A percentile compares a stretch with the other conserved stretches of the same genome.
Evolutionary conservation across 1,140 invertebrate species (phyloP).

Genomic region (Orius insidiosus): DNA sequence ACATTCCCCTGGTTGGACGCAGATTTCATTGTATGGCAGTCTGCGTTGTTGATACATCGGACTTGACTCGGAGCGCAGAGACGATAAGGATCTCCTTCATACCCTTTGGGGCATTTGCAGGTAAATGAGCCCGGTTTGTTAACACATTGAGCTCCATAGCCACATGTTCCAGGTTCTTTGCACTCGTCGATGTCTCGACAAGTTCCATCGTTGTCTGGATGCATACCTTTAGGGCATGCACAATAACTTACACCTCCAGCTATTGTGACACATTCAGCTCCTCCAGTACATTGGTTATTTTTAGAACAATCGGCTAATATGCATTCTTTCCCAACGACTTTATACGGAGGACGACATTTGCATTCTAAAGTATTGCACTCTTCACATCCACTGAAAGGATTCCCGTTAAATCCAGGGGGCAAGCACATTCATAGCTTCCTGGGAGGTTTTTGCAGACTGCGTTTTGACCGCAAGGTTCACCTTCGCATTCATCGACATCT

Average conservation of each 20-base stretch:
- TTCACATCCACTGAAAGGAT: constrained; percentile 69
- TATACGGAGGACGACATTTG: constrained; percentile 71
- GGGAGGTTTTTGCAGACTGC: constrained; percentile 83
- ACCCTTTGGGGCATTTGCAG: constrained; percentile 65
- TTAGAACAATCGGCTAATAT: constrained; percentile 66
- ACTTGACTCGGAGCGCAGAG: constrained; percentile 63
- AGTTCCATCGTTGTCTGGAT: constrained; percentile 49
- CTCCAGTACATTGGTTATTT: constrained; percentile 55
- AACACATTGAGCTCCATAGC: constrained; percentile 68
- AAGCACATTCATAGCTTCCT: constrained; percentile 86
- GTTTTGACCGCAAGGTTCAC: constrained; percentile 64
- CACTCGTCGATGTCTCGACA: constrained; percentile 63
- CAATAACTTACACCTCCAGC: constrained; percentile 79
- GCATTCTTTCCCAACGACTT: constrained; percentile 61
- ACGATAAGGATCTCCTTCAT: constrained; percentile 38
- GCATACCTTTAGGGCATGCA: constrained; percentile 66
- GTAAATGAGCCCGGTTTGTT: constrained; percentile 61
- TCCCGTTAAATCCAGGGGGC: constrained; percentile 74
- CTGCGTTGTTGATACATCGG: constrained; percentile 57
- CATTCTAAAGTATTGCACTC: constrained; percentile 68
- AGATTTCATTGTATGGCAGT: constrained; percentile 79
- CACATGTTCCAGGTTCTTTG: constrained; percentile 54
- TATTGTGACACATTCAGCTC: constrained; percentile 74
- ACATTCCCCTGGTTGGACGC: constrained; percentile 75
- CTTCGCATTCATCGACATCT: constrained; percentile 79